A percentile compares a stretch with the other conserved stretches of the same genome.
phyloP scores from a whole-genome alignment of 2,113 vertebrate genomes.

The Phyllostomus discolor region DNA sequence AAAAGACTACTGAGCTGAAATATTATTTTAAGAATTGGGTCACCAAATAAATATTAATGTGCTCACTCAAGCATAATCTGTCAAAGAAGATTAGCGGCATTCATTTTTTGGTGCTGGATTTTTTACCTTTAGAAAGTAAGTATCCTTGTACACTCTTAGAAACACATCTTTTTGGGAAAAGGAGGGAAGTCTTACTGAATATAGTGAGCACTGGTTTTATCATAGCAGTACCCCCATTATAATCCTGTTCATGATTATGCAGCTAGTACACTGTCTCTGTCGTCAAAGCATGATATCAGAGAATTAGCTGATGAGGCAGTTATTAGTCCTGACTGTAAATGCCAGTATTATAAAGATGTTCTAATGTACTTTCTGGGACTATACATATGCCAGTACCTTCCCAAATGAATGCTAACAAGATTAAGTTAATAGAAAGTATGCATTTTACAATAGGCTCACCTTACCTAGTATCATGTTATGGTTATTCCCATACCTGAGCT shows the following conservation, averaged over 20 bases:
- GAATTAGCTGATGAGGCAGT: background rate
- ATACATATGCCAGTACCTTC: background rate
- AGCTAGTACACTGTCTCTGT: background rate
- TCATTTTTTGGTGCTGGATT: background rate
- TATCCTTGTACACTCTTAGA: background rate
- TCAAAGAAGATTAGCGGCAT: background rate
- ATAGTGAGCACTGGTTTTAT: background rate
- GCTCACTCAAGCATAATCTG: conserved; percentile 22
- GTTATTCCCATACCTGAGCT: background rate
- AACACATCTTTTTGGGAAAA: background rate
- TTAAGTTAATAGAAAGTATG: background rate
- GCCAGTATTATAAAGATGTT: background rate
- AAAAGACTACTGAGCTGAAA: conserved; percentile 35
- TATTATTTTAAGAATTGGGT: conserved; percentile 40
- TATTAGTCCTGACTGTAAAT: background rate
- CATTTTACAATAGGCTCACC: background rate
- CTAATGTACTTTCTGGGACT: background rate
- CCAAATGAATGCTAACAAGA: background rate
- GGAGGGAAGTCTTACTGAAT: background rate
- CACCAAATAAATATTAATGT: conserved; percentile 41
- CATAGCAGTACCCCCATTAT: background rate
- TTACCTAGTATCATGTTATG: background rate
- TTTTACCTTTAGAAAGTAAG: background rate
- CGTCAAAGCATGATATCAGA: background rate
- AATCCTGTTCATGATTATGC: background rate